phyloP scores from a whole-genome alignment of 1,140 invertebrate genomes.

The Brachionus koreanus region DNA sequence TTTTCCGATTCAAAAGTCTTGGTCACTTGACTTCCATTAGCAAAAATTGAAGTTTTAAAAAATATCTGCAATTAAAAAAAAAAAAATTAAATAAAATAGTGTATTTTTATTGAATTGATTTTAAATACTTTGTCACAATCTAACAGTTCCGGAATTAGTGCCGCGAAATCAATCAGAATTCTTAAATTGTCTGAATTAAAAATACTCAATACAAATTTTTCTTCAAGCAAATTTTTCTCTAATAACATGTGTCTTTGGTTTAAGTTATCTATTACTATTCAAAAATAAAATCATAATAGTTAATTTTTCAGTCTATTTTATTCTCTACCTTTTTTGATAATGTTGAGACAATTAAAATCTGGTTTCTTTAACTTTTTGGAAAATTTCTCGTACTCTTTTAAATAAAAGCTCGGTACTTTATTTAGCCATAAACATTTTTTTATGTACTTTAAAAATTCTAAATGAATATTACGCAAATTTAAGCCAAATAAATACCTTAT shows the following conservation, averaged over 20 bases:
- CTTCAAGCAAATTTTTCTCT: background rate
- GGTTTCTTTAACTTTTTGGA: background rate
- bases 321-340: background rate
- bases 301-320: background rate
- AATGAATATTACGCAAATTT: constrained; percentile 47
- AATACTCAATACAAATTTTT: background rate
- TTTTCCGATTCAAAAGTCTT: background rate
- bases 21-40: background rate
- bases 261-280: background rate
- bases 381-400: constrained; percentile 60
- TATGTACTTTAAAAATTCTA: background rate
- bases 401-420: constrained; percentile 59
- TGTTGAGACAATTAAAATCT: background rate
- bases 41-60: constrained; percentile 9
- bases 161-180: background rate
- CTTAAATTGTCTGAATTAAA: background rate
- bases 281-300: background rate
- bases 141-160: background rate
- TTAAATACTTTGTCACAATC: background rate
- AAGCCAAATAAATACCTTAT: constrained; percentile 53
- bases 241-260: background rate
- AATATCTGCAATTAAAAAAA: background rate
- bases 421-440: background rate
- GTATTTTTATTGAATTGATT: background rate
- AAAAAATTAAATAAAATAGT: background rate